These are phyloP conservation scores for Melieria crassipennis DNA, from an alignment of 2,888 invertebrate species.

Conservation along the genomic window DNA sequence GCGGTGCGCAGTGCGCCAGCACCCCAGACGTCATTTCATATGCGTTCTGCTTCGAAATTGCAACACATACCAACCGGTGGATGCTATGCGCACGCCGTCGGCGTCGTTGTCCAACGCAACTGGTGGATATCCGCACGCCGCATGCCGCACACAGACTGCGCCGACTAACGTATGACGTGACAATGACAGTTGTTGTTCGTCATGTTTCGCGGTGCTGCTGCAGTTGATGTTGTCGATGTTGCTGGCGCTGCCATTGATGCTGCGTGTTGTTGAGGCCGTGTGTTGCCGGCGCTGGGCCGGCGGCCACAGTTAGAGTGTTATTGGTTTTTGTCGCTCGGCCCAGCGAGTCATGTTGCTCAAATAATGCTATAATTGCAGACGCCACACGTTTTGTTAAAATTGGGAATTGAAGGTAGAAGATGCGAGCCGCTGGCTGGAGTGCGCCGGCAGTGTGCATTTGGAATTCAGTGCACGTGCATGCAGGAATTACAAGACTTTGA, in stretches of 20 bases:
- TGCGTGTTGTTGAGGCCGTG: slow-evolving; percentile 9
- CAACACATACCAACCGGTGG: slow-evolving; percentile 29
- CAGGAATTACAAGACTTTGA: slow-evolving; percentile 60
- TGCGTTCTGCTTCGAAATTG: slow-evolving; percentile 35
- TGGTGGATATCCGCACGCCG: too few relatives aligned
- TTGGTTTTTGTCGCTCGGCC: neutral
- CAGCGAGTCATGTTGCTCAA: slow-evolving; percentile 9
- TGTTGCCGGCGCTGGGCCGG: neutral
- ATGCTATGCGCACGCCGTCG: slow-evolving; percentile 32
- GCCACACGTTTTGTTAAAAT: slow-evolving; percentile 43
- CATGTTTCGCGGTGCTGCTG: slow-evolving; percentile 46
- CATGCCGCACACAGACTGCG: too few relatives aligned
- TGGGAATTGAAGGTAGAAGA: neutral
- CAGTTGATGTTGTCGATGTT: slow-evolving; percentile 18
- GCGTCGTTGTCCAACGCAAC: neutral
- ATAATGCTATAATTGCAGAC: slow-evolving; percentile 47
- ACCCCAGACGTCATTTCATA: slow-evolving; percentile 27
- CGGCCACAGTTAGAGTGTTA: too few relatives aligned
- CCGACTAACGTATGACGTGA: slow-evolving; percentile 46
- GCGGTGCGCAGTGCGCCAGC: neutral
- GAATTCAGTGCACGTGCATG: slow-evolving; percentile 58
- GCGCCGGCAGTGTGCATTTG: slow-evolving; percentile 42
- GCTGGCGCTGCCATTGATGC: slow-evolving; percentile 8
- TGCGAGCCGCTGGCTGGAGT: neutral
- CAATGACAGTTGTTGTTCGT: slow-evolving; percentile 61